These are phyloP conservation scores for Sebastes diploproa DNA, from an alignment of 2,797 vertebrate genomes.

Conservation along the genomic window DNA sequence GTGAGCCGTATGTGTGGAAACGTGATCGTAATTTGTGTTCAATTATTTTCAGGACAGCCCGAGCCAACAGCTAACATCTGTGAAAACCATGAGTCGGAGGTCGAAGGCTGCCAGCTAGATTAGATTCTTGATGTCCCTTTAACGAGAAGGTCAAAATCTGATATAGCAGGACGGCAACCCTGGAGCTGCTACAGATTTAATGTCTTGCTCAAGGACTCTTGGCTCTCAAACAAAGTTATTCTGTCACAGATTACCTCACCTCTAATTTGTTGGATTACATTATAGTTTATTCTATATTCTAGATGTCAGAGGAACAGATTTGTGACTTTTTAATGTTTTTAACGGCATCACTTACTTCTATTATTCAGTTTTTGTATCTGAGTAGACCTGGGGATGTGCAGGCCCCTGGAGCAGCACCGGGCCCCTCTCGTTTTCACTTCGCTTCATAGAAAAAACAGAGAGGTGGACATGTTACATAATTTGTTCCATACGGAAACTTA, in stretches of 20 bases:
- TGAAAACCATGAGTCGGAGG: background rate
- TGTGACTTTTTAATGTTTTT: background rate
- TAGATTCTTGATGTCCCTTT: background rate
- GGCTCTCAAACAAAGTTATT: background rate
- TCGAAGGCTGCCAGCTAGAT: background rate
- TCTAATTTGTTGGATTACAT: background rate
- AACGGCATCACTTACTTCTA: background rate
- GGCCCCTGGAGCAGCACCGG: conserved; percentile 12
- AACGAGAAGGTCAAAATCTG: background rate
- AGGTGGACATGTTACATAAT: conserved; percentile 39
- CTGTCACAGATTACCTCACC: background rate
- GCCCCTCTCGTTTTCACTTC: conserved; percentile 28
- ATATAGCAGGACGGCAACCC: background rate
- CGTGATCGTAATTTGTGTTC: conserved; percentile 11
- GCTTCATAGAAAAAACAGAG: background rate
- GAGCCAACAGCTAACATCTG: conserved; percentile 38
- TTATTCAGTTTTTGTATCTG: background rate
- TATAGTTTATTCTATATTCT: background rate
- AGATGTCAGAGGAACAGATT: background rate
- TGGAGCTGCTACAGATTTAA: background rate
- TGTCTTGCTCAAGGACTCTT: background rate
- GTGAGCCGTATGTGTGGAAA: conserved; percentile 18
- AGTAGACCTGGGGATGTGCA: conserved; percentile 7
- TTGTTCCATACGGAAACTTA: conserved; percentile 41
- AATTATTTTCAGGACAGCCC: background rate